Evolutionary conservation across 1,140 invertebrate genomes (phyloP).

Genomic region (Anastrepha obliqua): DNA sequence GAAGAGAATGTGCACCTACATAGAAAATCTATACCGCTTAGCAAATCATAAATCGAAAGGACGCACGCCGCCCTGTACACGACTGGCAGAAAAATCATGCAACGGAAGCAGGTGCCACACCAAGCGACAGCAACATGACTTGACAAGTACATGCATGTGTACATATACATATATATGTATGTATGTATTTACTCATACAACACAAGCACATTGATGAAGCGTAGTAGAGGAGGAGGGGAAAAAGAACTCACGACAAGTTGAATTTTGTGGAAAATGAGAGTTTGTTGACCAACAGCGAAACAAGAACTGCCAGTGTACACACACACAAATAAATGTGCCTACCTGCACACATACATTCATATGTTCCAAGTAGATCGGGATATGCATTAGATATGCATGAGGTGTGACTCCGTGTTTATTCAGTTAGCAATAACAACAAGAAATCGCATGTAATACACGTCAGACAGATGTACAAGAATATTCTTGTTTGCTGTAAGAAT

Average conservation of each 20-base stretch:
- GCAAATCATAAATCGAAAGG: background rate
- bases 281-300: slow-evolving; percentile 30
- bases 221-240: slow-evolving; percentile 4
- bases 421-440: slow-evolving; percentile 24
- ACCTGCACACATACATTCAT: background rate
- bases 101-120: slow-evolving; percentile 50
- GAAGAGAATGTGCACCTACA: too few relatives aligned
- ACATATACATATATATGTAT: background rate
- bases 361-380: background rate
- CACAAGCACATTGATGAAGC: background rate
- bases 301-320: background rate
- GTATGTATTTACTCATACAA: background rate
- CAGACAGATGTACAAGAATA: background rate
- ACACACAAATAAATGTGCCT: background rate
- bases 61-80: background rate
- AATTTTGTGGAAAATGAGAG: slow-evolving; percentile 48
- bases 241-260: slow-evolving; percentile 32
- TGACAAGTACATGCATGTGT: background rate
- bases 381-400: slow-evolving; percentile 41
- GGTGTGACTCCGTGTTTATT: slow-evolving; percentile 5
- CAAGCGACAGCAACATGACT: background rate
- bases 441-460: slow-evolving; percentile 27
- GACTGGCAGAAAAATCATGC: background rate
- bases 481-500: slow-evolving; percentile 7
- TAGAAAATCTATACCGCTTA: background rate